Base-by-base conservation (phyloP, 2,797 vertebrate genomes). In the Neoniphon sammara region DNA sequence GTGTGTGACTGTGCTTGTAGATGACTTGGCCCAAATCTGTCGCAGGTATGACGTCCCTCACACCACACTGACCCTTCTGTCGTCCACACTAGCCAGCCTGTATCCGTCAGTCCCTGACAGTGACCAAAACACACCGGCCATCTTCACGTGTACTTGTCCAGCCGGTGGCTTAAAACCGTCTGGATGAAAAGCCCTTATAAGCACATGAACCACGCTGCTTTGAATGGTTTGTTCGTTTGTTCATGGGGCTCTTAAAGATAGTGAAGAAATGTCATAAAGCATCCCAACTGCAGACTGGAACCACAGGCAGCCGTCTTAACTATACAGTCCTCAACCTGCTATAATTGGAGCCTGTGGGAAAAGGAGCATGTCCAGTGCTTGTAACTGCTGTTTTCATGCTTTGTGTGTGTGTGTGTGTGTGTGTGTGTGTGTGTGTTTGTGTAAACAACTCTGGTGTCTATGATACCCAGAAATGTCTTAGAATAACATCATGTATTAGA, bases 21-120 rank as follows among this genome's bases (percentile, higher is more conserved):
- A 52, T 63, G 75, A 65, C 78, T 73, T 68, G 82, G 57, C 70
- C 67, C 66, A 63, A 67, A 86, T 83, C 69, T 83, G 75, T 86
- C 78, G 82, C 54, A 77, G 70, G 77, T 82, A 46, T 53, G 5
- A 66, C 47, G 78, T 70, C 69, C 60, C 34, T 80, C 39, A 23
- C 46, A 67, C 69, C 53, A 54, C 47, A 70, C 60, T 78, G 71
- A 65, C 59, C 30, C 12, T 6, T 7, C 42, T 44, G 11, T 63
- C 36, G 42, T 50, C 31, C 0, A 1, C 49, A 44, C 49, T 73
- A 75, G 65, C 60, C 67, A 74, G 60, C 67, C 61, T 61, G 49
- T 31, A 67, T 31, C 56, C 34, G 25, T 66, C 55, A 66, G 10
- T 70, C 68, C 75, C 57, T 61, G 50, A 66, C 63, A 12, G 18